Evolutionary conservation across 2,797 vertebrate genomes (phyloP).

Genomic region (Tiaroga cobitis): DNA sequence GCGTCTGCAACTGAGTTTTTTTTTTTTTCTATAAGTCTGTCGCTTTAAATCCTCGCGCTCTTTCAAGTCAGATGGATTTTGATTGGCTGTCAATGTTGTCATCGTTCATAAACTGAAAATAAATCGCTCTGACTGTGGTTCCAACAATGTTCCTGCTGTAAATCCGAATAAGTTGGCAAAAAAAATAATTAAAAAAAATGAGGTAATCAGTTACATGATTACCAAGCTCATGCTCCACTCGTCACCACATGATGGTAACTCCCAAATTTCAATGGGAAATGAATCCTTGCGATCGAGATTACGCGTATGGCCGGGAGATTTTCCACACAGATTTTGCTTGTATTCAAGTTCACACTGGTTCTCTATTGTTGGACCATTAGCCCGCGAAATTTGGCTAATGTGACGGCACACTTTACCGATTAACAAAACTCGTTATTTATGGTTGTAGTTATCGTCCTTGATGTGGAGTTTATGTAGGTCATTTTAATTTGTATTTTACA

Average conservation of each 20-base stretch:
- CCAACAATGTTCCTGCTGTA: background rate
- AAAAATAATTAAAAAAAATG: no score
- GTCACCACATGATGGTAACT: no score
- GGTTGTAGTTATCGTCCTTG: no score
- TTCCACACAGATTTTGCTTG: background rate
- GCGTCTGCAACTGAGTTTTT: background rate
- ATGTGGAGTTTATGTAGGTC: background rate
- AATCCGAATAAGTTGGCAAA: no score
- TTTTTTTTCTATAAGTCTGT: background rate
- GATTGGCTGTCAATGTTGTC: background rate
- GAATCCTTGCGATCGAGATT: background rate
- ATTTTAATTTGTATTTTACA: background rate
- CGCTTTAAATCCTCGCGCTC: background rate
- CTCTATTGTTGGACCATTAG: background rate
- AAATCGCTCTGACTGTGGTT: background rate
- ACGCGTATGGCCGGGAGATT: background rate
- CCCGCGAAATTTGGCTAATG: background rate
- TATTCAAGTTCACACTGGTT: background rate
- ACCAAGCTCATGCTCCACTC: no score
- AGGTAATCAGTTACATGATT: no score
- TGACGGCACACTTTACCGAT: background rate
- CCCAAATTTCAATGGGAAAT: background rate
- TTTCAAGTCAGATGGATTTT: background rate
- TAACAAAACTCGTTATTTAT: background rate
- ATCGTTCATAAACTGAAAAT: background rate